Evolutionary conservation across 2,888 invertebrate genomes (phyloP).

Genomic region (Taenaris catops): DNA sequence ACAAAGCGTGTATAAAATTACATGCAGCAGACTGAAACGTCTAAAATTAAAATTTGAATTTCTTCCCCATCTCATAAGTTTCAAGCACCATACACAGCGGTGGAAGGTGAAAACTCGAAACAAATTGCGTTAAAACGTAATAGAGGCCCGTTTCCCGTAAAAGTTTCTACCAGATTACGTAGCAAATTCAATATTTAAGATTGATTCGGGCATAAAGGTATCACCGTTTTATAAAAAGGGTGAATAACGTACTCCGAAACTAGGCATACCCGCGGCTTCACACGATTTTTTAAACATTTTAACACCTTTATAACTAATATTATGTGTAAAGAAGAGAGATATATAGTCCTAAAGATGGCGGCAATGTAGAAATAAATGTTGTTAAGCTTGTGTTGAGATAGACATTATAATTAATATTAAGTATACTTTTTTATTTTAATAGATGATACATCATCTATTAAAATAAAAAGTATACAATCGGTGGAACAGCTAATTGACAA

Average conservation of each 20-base stretch:
- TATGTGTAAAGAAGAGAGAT: too few relatives aligned
- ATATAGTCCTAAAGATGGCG: too few relatives aligned
- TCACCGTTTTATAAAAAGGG: constrained; percentile 39
- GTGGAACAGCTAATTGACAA: too few relatives aligned
- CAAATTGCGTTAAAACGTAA: constrained; percentile 77
- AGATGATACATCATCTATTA: too few relatives aligned
- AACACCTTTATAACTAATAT: too few relatives aligned
- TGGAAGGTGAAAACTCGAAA: constrained; percentile 69
- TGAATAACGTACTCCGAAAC: constrained; percentile 15
- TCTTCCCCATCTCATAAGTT: constrained; percentile 44
- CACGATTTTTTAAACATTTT: too few relatives aligned
- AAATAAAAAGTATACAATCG: too few relatives aligned
- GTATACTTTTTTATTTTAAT: too few relatives aligned
- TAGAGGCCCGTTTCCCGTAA: constrained; percentile 74
- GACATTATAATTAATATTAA: too few relatives aligned
- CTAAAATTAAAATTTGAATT: constrained; percentile 58
- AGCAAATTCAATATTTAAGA: constrained; percentile 78
- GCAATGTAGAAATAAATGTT: too few relatives aligned
- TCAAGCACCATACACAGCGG: constrained; percentile 35
- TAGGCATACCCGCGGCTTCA: too few relatives aligned
- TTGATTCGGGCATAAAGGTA: constrained; percentile 74
- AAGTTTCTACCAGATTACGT: constrained; percentile 74
- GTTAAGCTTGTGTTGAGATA: too few relatives aligned
- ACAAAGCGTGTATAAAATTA: constrained; percentile 18
- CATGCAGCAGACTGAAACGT: constrained; percentile 34